phyloP scores from a whole-genome alignment of 37 sponge, comb jelly and placozoan genomes.

The Beroe forskalii region DNA sequence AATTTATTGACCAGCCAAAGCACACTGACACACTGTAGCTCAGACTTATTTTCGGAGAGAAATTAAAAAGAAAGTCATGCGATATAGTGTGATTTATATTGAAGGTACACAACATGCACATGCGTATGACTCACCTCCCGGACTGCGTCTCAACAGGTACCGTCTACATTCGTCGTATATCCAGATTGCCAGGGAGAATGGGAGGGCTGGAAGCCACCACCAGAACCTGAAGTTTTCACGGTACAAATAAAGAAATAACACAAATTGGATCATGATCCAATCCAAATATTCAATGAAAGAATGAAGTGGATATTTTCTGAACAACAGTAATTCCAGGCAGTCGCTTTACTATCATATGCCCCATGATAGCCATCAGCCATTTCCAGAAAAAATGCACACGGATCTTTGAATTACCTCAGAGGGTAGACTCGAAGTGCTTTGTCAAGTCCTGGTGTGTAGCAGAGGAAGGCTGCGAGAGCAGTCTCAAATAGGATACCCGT shows the following conservation, averaged over 20 bases:
- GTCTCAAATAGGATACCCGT: slow-evolving; percentile 91
- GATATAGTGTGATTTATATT: not conserved
- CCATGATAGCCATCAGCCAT: too few species aligned
- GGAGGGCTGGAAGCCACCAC: slow-evolving; percentile 79
- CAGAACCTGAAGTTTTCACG: slow-evolving; percentile 66
- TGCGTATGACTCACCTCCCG: slow-evolving; percentile 85
- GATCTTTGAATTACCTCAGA: slow-evolving; percentile 76
- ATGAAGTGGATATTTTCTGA: too few species aligned
- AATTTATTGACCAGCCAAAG: too few species aligned
- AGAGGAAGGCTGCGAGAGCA: slow-evolving; percentile 77
- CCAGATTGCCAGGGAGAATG: slow-evolving; percentile 83
- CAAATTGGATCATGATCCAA: too few species aligned
- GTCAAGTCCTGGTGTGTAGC: slow-evolving; percentile 82
- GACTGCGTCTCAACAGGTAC: slow-evolving; percentile 73
- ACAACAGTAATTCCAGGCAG: too few species aligned
- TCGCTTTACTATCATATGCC: too few species aligned
- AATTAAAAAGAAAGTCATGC: not conserved
- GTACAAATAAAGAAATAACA: too few species aligned
- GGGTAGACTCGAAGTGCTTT: slow-evolving; percentile 73
- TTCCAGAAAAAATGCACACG: too few species aligned
- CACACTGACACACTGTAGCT: too few species aligned
- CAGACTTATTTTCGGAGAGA: too few species aligned
- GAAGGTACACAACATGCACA: too few species aligned
- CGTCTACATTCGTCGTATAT: slow-evolving; percentile 89
- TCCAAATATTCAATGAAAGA: too few species aligned